Base-by-base conservation (phyloP, 2,113 vertebrate species). In the Mastomys natalensis region DNA sequence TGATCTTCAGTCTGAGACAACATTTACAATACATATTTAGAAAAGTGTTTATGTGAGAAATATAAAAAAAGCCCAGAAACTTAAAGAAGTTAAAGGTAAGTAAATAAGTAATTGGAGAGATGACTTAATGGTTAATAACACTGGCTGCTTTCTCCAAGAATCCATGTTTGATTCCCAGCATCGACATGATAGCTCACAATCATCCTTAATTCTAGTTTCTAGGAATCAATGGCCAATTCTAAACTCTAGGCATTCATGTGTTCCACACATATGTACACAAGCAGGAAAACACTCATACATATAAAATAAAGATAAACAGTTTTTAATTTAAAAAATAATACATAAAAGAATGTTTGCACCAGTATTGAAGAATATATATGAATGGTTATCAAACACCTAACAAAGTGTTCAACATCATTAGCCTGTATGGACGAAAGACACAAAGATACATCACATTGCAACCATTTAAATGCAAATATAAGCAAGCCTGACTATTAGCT, bases 391-490 rank as follows among this genome's bases (percentile, higher is more conserved):
- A 31, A 78, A 5, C 26, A 76, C 31, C 37, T 60, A 72, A 43
- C 62, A 72, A 90, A 40, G 16, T n/a, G 16, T 31, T n/a, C 26
- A 12, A 11, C 45, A 89, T 19, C 19, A 85, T 88, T 51, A 94
- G 58, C 81, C 81, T 88, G n/a, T 70, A 40, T 64, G 55, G 94
- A 89, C 60, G 43, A 87, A 93, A 78, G 78, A 43, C 40, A 92
- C 58, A 95, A 43, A 91, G 45, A 45, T 31, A n/a, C 29, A 58
- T 29, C 62, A 87, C 43, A 81, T 88, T 87, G 88, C 91, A 73
- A 73, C 86, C 76, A 81, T 64, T 72, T 45, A 70, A 58, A 72
- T 22, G 51, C 86, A 34, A 31, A 51, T 70, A 53, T 55, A 53
- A 45, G 11, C 53, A 70, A 64, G 43, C 13, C n/a, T 84, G 24